phyloP scores from a whole-genome alignment of 2,888 invertebrate species.

The Strigamia transsilvanica region DNA sequence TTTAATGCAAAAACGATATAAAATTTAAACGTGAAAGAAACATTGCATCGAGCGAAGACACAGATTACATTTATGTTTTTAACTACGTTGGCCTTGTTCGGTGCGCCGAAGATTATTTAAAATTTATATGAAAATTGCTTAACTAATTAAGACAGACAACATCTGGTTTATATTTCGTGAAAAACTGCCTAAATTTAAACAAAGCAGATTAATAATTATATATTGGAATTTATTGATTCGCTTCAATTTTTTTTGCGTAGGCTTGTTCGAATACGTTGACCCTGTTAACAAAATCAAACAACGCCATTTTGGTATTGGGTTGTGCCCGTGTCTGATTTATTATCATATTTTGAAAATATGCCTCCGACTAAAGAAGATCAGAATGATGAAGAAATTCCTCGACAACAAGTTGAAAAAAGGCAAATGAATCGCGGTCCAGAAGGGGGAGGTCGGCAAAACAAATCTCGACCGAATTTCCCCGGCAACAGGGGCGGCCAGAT shows the following conservation, averaged over 20 bases:
- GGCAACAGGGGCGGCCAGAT: background rate
- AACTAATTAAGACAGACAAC: no score
- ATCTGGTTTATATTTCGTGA: no score
- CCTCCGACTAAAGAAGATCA: constrained; percentile 5
- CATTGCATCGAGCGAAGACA: no score
- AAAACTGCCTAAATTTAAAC: no score
- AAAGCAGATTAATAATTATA: no score
- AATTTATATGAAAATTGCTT: no score
- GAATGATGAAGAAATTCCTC: background rate
- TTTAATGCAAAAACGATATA: no score
- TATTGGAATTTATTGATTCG: no score
- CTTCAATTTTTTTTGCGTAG: background rate
- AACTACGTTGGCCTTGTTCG: no score
- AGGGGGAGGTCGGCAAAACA: background rate
- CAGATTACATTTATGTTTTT: no score
- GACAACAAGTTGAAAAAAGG: background rate
- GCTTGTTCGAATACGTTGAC: background rate
- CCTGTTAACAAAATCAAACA: background rate
- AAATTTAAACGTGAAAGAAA: no score
- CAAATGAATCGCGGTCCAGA: background rate
- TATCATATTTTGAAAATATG: background rate
- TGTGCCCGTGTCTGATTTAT: background rate
- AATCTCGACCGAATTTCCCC: background rate
- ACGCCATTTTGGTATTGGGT: constrained; percentile 4
- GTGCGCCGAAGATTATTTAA: no score